Base-by-base conservation (phyloP, 2,113 vertebrate species). In the Xiphophorus maculatus region DNA sequence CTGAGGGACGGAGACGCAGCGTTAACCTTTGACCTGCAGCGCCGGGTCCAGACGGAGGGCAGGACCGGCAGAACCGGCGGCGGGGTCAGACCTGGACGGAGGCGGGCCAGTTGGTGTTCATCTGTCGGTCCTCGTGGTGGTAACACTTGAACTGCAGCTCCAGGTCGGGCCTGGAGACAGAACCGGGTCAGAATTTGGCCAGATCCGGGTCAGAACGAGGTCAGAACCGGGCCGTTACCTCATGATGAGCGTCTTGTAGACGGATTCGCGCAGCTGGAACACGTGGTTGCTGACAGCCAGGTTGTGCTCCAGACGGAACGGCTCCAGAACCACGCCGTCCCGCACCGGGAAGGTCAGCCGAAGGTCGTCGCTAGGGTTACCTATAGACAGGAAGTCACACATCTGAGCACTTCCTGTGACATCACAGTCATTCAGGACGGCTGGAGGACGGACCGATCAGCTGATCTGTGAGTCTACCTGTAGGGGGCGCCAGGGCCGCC, bases 91-190 rank as follows among this genome's bases (percentile, higher is more conserved):
- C 96, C 93, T 98, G 97, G 81, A 98, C 97, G 0, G 97, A 98
- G 7, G 96, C 96, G 0, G 97, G 97, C 97, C 97, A 98, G 95
- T 98, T 98, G 74, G 97, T 97, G 91, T 97, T 98, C 96, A 96
- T 97, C 93, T 98, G 97, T 2, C 96, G 94, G 80, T 98, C 97
- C 83, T 98, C 97, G 0, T 98, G 97, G 88, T 98, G 97, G 89
- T 98, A 98, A 89, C 97, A 98, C 82, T 98, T 98, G 79, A 98
- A 98, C 94, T 98, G 97, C 74, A 98, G 95, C 92, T 98, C 97
- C 88, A 98, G 88, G 88, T 98, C 97, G 0, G 97, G 97, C 89
- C 97, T 98, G 88, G 44, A 77, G 25, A 71, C 35, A 81, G 51
- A 58, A 9, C 17, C 22, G 17, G 25, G 51, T 58, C 25, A 58